These are phyloP conservation scores for Copidosoma floridanum DNA, from an alignment of 1,140 invertebrate genomes.

Conservation along the genomic window DNA sequence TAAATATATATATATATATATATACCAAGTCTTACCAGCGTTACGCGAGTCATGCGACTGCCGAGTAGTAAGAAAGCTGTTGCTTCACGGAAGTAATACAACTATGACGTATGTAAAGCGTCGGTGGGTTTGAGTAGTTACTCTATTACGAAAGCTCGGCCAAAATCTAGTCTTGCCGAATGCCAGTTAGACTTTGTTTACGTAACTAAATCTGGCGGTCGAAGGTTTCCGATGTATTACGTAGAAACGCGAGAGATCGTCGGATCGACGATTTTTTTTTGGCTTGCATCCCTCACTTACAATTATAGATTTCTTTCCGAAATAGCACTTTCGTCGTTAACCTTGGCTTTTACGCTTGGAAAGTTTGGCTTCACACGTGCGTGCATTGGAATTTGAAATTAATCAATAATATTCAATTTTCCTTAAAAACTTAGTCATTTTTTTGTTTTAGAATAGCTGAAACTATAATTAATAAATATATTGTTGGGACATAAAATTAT, in stretches of 20 bases:
- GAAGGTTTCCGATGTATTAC: constrained; percentile 35
- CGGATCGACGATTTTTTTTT: no score
- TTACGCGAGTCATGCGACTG: background rate
- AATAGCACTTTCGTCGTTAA: constrained; percentile 41
- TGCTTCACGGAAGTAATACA: constrained; percentile 3
- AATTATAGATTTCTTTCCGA: constrained; percentile 45
- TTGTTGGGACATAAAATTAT: no score
- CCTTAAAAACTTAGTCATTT: background rate
- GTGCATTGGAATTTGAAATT: background rate
- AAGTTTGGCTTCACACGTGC: constrained; percentile 21
- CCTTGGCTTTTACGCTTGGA: constrained; percentile 32
- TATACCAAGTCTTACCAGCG: background rate
- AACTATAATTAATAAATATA: no score
- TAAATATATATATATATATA: no score
- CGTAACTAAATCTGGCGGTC: constrained; percentile 34
- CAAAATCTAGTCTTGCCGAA: constrained; percentile 11
- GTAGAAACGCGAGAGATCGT: constrained; percentile 42
- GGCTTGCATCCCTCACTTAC: constrained; percentile 49
- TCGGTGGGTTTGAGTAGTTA: no score
- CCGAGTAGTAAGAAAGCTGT: background rate
- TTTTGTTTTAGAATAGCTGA: background rate
- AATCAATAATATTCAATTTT: background rate
- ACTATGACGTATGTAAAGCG: background rate
- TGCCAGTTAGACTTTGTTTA: constrained; percentile 10
- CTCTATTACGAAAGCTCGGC: background rate